Conservation (phyloP, 2,888 invertebrate genomes). For the Mellilla xanthometata region DNA sequence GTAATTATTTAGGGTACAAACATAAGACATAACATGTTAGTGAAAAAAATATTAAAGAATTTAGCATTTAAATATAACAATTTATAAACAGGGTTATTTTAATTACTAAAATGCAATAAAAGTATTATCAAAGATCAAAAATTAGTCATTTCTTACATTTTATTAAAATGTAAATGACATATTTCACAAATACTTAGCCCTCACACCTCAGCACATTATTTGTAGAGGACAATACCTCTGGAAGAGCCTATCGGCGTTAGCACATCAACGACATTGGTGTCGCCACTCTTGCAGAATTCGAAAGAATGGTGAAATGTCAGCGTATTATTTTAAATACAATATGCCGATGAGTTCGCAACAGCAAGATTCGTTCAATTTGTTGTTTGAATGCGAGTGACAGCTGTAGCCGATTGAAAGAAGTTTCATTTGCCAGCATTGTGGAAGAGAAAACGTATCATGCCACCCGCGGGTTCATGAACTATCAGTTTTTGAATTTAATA, state of each 20-base stretch:
- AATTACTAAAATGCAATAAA: too few species aligned
- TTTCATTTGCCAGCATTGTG: constrained; percentile 12
- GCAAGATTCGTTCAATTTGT: constrained; percentile 21
- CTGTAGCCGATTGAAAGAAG: constrained; percentile 4
- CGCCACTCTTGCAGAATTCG: constrained; percentile 33
- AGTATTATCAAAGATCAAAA: too few species aligned
- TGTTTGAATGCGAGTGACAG: constrained; percentile 15
- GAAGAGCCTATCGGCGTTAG: constrained; percentile 22
- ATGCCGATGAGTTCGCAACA: constrained; percentile 27
- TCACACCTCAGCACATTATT: not conserved
- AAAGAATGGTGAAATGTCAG: constrained; percentile 36
- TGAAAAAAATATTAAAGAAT: too few species aligned
- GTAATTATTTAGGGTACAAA: too few species aligned
- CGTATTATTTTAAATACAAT: constrained; percentile 31
- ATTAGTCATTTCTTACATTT: too few species aligned
- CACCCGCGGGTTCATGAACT: not conserved
- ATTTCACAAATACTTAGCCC: too few species aligned
- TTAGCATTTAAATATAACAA: too few species aligned
- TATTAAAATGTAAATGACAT: too few species aligned
- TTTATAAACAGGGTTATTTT: too few species aligned
- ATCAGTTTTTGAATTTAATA: too few species aligned
- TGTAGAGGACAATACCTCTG: constrained; percentile 16
- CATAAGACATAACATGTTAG: too few species aligned
- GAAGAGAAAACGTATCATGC: constrained; percentile 6
- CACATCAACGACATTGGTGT: constrained; percentile 31